A percentile compares a stretch with the other conserved stretches of the same genome.
These are phyloP conservation scores for Pterobdella sp. DNA, from an alignment of 2,888 invertebrate genomes.

Conservation along the genomic window DNA sequence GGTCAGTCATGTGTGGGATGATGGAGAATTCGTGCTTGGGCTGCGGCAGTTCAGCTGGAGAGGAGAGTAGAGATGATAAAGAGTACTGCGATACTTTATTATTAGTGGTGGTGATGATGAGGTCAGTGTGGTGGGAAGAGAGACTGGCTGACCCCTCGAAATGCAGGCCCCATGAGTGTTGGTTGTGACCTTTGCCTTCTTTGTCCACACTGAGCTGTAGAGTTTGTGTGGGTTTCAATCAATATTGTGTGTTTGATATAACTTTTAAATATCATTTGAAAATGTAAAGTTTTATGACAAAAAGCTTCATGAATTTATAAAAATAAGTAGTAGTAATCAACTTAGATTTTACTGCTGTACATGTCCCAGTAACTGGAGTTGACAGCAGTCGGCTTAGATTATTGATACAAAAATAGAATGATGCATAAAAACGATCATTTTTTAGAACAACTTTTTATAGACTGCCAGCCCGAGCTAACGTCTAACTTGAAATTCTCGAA, in stretches of 20 bases:
- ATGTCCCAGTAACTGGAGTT: too few relatives aligned
- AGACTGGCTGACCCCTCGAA: conserved; percentile 6
- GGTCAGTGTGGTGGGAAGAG: background rate
- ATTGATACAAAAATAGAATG: too few relatives aligned
- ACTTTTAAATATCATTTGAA: too few relatives aligned
- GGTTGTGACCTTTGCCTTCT: background rate
- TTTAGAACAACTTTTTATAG: too few relatives aligned
- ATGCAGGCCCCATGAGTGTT: background rate
- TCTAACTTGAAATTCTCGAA: too few relatives aligned
- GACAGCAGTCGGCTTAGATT: too few relatives aligned
- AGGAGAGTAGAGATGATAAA: background rate
- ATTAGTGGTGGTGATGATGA: conserved; percentile 18
- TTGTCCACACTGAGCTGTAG: background rate
- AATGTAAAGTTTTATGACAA: too few relatives aligned
- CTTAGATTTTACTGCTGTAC: too few relatives aligned
- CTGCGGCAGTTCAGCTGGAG: background rate
- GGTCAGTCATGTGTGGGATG: conserved; percentile 24
- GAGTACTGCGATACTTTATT: background rate
- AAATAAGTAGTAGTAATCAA: too few relatives aligned
- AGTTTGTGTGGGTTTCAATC: background rate
- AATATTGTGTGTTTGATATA: conserved; percentile 13
- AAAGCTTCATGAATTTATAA: too few relatives aligned
- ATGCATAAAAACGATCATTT: too few relatives aligned
- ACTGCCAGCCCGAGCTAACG: too few relatives aligned
- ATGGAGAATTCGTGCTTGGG: conserved; percentile 2